These are phyloP conservation scores for Aplodontia rufa DNA, from an alignment of 2,113 vertebrate species.

Conservation along the genomic window DNA sequence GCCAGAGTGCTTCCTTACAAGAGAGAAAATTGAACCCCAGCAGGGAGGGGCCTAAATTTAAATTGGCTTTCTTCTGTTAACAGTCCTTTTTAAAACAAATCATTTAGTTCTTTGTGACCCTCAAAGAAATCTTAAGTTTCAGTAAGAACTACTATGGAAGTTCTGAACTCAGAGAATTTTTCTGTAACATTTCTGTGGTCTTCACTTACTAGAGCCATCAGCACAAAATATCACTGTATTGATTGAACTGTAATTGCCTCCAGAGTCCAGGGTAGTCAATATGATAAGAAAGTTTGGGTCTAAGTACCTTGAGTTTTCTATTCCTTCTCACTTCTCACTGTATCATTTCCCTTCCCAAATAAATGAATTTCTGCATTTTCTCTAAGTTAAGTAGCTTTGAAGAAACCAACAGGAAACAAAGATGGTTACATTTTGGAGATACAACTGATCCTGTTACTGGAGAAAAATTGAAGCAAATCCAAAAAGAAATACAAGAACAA, in stretches of 20 bases:
- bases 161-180: neutral
- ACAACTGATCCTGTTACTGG: constrained; percentile 80
- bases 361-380: constrained; percentile 44
- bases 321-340: neutral
- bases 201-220: neutral
- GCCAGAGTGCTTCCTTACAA: neutral
- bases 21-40: neutral
- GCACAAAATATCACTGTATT: neutral
- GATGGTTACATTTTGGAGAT: constrained; percentile 75
- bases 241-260: neutral
- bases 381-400: constrained; percentile 88
- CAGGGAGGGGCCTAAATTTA: neutral
- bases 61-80: neutral
- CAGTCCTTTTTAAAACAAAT: neutral
- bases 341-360: neutral
- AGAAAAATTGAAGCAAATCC: constrained; percentile 88
- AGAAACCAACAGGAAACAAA: constrained; percentile 85
- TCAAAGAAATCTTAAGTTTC: constrained; percentile 1
- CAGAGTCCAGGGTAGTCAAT: neutral
- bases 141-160: neutral
- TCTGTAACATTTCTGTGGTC: neutral
- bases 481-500: constrained; percentile 93
- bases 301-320: neutral
- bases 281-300: neutral
- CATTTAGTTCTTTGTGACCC: neutral